Conservation (phyloP, 2,113 vertebrate genomes). For the Ramphastos sulfuratus region DNA sequence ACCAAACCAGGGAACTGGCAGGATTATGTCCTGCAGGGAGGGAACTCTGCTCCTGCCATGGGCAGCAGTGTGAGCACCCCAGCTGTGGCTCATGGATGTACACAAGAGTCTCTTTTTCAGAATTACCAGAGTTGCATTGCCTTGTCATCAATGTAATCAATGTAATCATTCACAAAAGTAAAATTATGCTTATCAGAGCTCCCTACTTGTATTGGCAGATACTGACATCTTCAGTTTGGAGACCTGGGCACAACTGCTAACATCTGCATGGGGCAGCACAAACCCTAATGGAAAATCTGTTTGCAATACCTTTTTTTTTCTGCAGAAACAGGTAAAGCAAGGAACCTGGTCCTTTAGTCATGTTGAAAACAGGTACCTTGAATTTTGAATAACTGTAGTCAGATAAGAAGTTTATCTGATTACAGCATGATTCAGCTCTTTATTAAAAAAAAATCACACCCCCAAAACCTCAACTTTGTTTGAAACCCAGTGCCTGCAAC, state of each 20-base stretch:
- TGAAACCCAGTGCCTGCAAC: not conserved
- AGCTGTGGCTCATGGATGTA: not conserved
- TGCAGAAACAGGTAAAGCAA: not conserved
- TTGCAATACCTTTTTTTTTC: not conserved
- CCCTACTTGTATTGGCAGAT: not conserved
- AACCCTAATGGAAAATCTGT: not conserved
- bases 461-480: not conserved
- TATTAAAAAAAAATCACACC: not conserved
- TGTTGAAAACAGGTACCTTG: not conserved
- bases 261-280: not conserved
- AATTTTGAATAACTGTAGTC: not conserved
- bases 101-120: not conserved
- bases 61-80: not conserved
- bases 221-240: not conserved
- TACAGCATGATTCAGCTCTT: not conserved
- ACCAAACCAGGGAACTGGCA: not conserved
- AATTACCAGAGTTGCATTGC: not conserved
- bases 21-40: not conserved
- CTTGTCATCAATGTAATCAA: not conserved
- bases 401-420: not conserved
- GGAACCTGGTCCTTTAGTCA: not conserved
- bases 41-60: not conserved
- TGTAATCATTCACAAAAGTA: not conserved
- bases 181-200: not conserved
- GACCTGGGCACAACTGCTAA: not conserved